phyloP scores from a whole-genome alignment of 2,797 vertebrate genomes.

The Nyctalus aviator region DNA sequence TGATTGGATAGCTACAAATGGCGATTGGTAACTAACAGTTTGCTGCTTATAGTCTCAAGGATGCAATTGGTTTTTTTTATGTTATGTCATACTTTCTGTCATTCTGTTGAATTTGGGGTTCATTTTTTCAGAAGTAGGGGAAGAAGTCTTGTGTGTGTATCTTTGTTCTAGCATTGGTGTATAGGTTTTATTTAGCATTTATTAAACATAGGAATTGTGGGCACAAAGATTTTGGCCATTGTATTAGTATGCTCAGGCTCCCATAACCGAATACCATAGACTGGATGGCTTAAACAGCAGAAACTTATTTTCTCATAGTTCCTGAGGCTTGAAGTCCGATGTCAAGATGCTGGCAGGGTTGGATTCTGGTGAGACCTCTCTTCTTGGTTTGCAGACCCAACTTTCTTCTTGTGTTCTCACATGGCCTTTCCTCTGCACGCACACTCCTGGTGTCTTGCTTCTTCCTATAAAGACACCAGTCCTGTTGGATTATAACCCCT shows the following conservation, averaged over 20 bases:
- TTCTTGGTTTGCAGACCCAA: background rate
- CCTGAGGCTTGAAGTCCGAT: background rate
- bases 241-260: background rate
- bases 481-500: background rate
- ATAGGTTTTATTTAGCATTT: background rate
- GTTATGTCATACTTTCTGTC: background rate
- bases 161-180: conserved; percentile 19
- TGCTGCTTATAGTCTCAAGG: background rate
- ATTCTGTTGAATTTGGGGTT: background rate
- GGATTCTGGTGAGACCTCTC: background rate
- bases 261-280: background rate
- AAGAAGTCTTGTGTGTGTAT: background rate
- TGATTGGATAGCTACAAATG: background rate
- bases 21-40: background rate
- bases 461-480: background rate
- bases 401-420: background rate
- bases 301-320: background rate
- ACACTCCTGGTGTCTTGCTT: background rate
- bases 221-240: background rate
- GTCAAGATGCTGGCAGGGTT: background rate
- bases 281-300: background rate
- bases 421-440: background rate
- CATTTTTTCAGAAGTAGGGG: background rate
- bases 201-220: background rate
- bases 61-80: background rate